A percentile compares a stretch with the other conserved stretches of the same genome.
Conservation (phyloP, 2,113 vertebrate species). For the Cyprinodon variegatus region DNA sequence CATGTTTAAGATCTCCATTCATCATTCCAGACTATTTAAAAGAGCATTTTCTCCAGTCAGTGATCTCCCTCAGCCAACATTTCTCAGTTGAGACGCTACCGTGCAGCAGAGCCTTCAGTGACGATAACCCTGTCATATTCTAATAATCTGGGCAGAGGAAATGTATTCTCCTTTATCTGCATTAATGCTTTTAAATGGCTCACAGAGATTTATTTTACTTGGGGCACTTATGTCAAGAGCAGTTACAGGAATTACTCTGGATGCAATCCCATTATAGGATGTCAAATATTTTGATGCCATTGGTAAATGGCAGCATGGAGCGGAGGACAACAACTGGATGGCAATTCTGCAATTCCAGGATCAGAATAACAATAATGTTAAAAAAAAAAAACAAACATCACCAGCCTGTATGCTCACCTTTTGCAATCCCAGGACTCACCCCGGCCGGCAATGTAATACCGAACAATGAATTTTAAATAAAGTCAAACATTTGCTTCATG, state of each 20-base stretch:
- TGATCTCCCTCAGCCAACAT: conserved; percentile 22
- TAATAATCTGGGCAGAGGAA: conserved; percentile 36
- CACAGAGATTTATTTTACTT: conserved; percentile 77
- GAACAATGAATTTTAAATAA: conserved; percentile 82
- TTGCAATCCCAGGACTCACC: conserved; percentile 69
- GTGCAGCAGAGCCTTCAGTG: conserved; percentile 1
- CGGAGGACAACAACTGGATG: conserved; percentile 61
- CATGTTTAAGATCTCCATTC: background rate
- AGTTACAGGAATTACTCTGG: conserved; percentile 71
- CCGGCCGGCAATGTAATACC: conserved; percentile 70
- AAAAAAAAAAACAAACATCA: conserved; percentile 8
- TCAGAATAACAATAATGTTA: conserved; percentile 44
- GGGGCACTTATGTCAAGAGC: conserved; percentile 76
- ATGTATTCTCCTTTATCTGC: conserved; percentile 64
- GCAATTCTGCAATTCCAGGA: conserved; percentile 68
- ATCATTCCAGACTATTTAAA: conserved; percentile 43
- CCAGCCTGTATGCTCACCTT: conserved; percentile 64
- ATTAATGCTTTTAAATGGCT: conserved; percentile 67
- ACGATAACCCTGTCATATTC: conserved; percentile 45
- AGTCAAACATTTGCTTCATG: conserved; percentile 83
- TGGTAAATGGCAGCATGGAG: conserved; percentile 72
- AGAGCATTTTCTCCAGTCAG: conserved; percentile 27
- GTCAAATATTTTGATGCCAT: conserved; percentile 79
- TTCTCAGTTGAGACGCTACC: conserved; percentile 30
- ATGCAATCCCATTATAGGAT: conserved; percentile 74